These are phyloP conservation scores for Tympanuchus pallidicinctus DNA, from an alignment of 2,113 vertebrate species.

Conservation along the genomic window DNA sequence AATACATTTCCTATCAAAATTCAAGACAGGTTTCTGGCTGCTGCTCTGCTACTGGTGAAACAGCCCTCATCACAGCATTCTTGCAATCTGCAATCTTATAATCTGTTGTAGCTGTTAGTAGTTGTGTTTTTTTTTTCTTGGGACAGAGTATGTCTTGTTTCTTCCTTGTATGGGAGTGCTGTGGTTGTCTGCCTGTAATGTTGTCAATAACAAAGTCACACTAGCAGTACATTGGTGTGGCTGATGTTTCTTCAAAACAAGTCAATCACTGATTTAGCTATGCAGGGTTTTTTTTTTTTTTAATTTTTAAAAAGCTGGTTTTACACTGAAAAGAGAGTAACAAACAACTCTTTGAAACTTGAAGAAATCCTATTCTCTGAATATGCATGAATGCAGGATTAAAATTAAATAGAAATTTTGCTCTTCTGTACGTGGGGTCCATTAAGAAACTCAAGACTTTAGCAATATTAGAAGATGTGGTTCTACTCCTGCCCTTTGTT, in stretches of 20 bases:
- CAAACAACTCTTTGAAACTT: neutral
- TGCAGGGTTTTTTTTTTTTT: neutral
- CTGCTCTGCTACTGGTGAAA: neutral
- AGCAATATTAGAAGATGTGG: neutral
- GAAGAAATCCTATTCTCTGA: neutral
- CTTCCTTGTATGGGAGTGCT: neutral
- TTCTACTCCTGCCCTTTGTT: neutral
- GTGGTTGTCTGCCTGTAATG: neutral
- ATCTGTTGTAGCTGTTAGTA: neutral
- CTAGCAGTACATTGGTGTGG: neutral
- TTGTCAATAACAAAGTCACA: neutral
- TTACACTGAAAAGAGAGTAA: neutral
- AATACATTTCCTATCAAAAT: neutral
- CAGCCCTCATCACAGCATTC: neutral
- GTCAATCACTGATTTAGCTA: neutral
- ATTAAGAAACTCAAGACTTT: neutral
- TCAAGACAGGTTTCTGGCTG: neutral
- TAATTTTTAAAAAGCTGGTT: neutral
- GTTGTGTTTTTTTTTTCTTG: neutral
- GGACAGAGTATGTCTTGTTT: neutral
- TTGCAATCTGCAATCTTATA: neutral
- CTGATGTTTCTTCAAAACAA: neutral
- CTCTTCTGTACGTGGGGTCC: neutral
- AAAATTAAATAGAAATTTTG: neutral
- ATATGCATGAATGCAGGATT: neutral